Conservation (phyloP, 2,888 invertebrate genomes). For the Noctua comes region DNA sequence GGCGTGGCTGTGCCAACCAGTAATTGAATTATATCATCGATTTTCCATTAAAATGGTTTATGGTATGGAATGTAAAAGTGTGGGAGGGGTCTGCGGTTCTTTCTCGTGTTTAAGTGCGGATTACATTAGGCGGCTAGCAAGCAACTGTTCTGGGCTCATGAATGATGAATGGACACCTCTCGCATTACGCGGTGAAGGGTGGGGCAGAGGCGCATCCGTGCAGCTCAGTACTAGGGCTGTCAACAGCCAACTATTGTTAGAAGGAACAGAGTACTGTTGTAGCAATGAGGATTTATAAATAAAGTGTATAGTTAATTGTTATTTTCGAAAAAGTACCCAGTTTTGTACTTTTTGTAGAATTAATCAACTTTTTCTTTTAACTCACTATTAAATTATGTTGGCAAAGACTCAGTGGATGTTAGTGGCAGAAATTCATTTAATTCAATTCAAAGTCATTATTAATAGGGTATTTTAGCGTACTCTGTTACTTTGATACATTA, state of each 20-base stretch:
- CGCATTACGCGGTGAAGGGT: slow-evolving; percentile 14
- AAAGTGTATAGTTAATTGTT: not conserved
- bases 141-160: slow-evolving; percentile 38
- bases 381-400: not conserved
- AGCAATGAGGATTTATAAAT: not conserved
- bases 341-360: not conserved
- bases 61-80: slow-evolving; percentile 88
- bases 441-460: not conserved
- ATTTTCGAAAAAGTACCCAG: not conserved
- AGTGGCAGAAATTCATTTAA: not conserved
- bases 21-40: slow-evolving; percentile 90
- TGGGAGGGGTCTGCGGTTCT: slow-evolving; percentile 80
- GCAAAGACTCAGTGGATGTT: not conserved
- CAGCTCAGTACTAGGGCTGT: not conserved
- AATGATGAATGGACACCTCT: slow-evolving; percentile 49
- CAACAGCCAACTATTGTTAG: not conserved
- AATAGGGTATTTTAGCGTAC: not conserved
- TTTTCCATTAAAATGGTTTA: slow-evolving; percentile 90
- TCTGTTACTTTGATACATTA: not conserved
- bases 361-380: not conserved
- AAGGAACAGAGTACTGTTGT: not conserved
- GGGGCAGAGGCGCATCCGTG: slow-evolving; percentile 9
- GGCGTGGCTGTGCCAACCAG: slow-evolving; percentile 82
- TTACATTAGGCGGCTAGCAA: slow-evolving; percentile 42
- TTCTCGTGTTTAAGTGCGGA: slow-evolving; percentile 66